phyloP scores from a whole-genome alignment of 2,113 vertebrate species.

The Saimiri boliviensis region DNA sequence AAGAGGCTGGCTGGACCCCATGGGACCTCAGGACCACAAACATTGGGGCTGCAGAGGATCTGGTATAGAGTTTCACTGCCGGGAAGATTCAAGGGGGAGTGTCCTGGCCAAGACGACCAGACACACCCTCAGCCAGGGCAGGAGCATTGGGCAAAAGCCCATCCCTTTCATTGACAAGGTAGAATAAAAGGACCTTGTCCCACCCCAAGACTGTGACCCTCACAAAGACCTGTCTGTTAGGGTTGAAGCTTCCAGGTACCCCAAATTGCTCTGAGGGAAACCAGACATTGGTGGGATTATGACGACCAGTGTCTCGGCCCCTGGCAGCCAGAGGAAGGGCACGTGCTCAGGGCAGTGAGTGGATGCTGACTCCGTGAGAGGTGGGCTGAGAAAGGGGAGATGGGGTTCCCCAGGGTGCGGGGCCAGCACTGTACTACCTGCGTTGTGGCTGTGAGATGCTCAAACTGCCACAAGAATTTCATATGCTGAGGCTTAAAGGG shows the following conservation, averaged over 20 bases:
- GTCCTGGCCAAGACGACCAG: neutral
- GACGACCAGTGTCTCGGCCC: neutral
- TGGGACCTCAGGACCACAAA: neutral
- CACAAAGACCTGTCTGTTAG: neutral
- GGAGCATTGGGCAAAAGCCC: neutral
- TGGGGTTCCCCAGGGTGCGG: no score
- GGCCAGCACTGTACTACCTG: neutral
- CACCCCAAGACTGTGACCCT: neutral
- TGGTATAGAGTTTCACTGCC: neutral
- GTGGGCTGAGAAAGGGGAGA: neutral
- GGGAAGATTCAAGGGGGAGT: neutral
- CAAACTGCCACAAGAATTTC: neutral
- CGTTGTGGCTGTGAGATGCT: neutral
- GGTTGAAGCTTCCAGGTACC: neutral
- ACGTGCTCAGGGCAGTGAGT: neutral
- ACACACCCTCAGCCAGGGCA: neutral
- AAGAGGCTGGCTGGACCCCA: neutral
- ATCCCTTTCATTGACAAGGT: neutral
- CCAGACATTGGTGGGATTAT: neutral
- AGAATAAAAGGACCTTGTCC: neutral
- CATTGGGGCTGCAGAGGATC: neutral
- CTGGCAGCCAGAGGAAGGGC: neutral
- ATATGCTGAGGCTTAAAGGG: neutral
- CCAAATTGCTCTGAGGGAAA: neutral
- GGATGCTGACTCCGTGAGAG: neutral